These are phyloP conservation scores for Callipepla californica DNA, from an alignment of 2,113 vertebrate species.

Conservation along the genomic window DNA sequence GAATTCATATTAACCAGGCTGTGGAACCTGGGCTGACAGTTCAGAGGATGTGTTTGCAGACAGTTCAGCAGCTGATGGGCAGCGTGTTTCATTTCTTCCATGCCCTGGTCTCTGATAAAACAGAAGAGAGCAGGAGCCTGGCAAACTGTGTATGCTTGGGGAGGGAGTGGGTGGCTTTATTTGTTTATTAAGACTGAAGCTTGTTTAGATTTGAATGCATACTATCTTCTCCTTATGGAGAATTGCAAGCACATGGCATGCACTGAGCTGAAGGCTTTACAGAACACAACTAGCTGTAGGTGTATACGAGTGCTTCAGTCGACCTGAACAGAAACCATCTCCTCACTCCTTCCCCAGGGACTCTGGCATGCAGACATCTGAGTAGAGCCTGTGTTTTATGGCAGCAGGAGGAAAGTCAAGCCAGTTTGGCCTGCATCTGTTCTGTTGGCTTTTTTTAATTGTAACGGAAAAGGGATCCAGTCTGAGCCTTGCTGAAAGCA, in stretches of 20 bases:
- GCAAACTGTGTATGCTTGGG: background rate
- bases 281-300: background rate
- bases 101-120: background rate
- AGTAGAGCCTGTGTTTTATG: slow-evolving; percentile 27
- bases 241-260: accelerated
- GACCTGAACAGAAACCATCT: background rate
- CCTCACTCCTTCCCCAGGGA: background rate
- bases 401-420: slow-evolving; percentile 1
- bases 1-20: background rate
- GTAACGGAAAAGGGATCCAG: background rate
- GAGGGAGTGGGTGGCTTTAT: accelerated
- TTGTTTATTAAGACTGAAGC: background rate
- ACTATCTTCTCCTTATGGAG: background rate
- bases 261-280: background rate
- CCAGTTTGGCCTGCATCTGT: background rate
- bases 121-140: background rate
- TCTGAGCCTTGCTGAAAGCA: slow-evolving; percentile 14
- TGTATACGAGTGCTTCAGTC: background rate
- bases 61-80: background rate
- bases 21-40: background rate
- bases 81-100: background rate
- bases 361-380: slow-evolving; percentile 17
- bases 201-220: background rate
- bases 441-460: background rate
- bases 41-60: background rate